Evolutionary conservation across 2,888 invertebrate species (phyloP).

Genomic region (Mesorhabditis spiculigera): DNA sequence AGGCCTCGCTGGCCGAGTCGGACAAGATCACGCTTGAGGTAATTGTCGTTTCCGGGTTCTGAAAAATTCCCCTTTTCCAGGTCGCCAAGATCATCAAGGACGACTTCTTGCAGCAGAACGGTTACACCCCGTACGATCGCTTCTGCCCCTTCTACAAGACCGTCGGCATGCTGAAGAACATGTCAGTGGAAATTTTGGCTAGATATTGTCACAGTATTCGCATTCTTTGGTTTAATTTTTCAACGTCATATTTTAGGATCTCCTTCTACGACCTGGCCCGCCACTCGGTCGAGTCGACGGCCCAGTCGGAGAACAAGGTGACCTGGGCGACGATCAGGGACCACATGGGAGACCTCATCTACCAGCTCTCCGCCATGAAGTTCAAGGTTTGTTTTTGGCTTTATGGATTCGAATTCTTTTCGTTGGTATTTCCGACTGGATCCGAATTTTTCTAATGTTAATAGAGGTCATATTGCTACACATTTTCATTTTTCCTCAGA

Average conservation of each 20-base stretch:
- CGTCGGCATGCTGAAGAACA: slow-evolving; percentile 95
- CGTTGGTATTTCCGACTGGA: no score
- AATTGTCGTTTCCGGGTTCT: not conserved
- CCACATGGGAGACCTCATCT: slow-evolving; percentile 89
- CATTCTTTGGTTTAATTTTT: slow-evolving; percentile 15
- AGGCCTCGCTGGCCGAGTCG: slow-evolving; percentile 82
- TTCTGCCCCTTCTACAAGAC: slow-evolving; percentile 99
- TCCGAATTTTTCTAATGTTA: no score
- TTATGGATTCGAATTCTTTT: no score
- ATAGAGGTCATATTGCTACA: not conserved
- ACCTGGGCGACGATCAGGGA: slow-evolving; percentile 80
- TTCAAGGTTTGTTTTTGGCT: slow-evolving; percentile 74
- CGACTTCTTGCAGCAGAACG: slow-evolving; percentile 99
- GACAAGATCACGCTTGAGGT: slow-evolving; percentile 99
- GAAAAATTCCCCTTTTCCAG: slow-evolving; percentile 68
- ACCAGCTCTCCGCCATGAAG: slow-evolving; percentile 97
- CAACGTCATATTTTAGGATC: slow-evolving; percentile 65
- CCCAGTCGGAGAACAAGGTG: slow-evolving; percentile 94
- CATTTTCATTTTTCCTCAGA: not conserved
- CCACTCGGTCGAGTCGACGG: slow-evolving; percentile 94
- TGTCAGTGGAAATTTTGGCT: slow-evolving; percentile 61
- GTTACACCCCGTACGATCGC: slow-evolving; percentile 70
- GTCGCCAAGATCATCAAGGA: slow-evolving; percentile 80
- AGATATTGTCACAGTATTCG: not conserved
- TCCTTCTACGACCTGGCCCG: slow-evolving; percentile 96